Evolutionary conservation across 2,797 vertebrate genomes (phyloP).

Genomic region (Morelia viridis): DNA sequence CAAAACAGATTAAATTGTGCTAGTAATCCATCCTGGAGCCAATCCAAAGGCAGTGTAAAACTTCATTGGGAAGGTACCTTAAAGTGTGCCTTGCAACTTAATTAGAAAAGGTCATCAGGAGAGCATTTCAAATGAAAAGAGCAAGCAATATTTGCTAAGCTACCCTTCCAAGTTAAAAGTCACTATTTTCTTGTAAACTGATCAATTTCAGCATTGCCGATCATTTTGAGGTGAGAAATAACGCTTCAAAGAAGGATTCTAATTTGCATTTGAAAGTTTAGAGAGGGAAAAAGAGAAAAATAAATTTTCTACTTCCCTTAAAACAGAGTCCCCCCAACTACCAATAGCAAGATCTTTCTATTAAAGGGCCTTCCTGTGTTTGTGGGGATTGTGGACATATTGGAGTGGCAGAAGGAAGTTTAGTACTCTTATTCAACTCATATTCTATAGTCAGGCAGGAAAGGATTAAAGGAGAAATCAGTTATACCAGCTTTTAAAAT

Average conservation of each 20-base stretch:
- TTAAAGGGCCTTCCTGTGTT: not conserved
- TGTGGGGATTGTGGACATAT: not conserved
- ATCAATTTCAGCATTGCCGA: not conserved
- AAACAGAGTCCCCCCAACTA: not conserved
- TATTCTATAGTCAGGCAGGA: not conserved
- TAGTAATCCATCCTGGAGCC: not conserved
- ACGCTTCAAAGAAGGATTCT: not conserved
- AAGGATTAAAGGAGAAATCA: not conserved
- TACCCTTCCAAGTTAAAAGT: not conserved
- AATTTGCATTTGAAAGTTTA: not conserved
- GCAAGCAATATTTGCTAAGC: not conserved
- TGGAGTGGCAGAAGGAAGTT: not conserved
- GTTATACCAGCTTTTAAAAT: not conserved
- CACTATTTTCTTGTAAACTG: not conserved
- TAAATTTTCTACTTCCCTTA: not conserved
- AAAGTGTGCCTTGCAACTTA: not conserved
- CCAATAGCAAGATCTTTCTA: not conserved
- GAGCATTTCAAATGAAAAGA: not conserved
- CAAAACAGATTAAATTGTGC: not conserved
- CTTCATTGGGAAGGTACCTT: not conserved
- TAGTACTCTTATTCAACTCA: not conserved
- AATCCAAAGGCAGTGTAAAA: not conserved
- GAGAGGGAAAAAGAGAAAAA: not conserved
- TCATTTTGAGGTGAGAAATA: not conserved
- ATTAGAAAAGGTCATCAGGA: not conserved